Evolutionary conservation across 2,113 vertebrate species (phyloP).

Genomic region (Pongo pygmaeus): DNA sequence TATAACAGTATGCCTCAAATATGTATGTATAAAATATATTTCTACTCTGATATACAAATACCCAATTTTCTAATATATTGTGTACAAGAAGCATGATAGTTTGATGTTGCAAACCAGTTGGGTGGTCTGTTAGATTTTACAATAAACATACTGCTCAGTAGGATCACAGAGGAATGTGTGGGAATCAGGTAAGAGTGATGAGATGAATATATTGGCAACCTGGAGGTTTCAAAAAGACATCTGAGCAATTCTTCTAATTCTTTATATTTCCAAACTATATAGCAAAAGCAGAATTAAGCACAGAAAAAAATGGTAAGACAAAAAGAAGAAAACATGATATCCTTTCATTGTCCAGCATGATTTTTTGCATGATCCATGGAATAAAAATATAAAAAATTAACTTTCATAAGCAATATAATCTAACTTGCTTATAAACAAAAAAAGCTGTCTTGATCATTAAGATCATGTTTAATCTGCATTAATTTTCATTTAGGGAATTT

Average conservation of each 20-base stretch:
- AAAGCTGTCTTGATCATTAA: background rate
- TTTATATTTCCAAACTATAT: background rate
- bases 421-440: background rate
- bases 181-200: background rate
- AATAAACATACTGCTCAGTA: too few relatives aligned
- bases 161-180: background rate
- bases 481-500: background rate
- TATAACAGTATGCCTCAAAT: too few relatives aligned
- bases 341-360: background rate
- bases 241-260: background rate
- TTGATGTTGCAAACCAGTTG: too few relatives aligned
- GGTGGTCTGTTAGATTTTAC: too few relatives aligned
- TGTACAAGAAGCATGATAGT: too few relatives aligned
- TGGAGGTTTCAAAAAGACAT: background rate
- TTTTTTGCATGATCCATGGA: background rate
- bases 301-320: background rate
- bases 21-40: too few relatives aligned
- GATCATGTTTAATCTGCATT: background rate
- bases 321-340: background rate
- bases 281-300: background rate
- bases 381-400: background rate
- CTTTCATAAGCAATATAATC: background rate
- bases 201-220: background rate
- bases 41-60: too few relatives aligned
- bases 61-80: too few relatives aligned